Percentiles rank a stretch among this genome's conserved stretches.
Conservation (phyloP, 2,113 vertebrate genomes). For the Zootoca vivipara region DNA sequence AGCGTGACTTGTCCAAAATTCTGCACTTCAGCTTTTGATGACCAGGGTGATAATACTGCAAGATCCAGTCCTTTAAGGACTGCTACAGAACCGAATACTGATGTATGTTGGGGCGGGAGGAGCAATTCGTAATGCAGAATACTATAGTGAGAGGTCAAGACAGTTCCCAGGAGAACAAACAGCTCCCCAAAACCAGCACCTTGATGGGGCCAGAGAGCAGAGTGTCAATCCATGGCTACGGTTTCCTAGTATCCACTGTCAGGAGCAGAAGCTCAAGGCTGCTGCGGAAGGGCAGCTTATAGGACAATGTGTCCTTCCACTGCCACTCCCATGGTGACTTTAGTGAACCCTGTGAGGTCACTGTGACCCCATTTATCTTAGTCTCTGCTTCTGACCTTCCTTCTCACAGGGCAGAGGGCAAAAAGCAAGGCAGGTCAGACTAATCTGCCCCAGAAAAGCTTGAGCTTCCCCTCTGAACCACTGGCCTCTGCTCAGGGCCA, state of each 20-base stretch:
- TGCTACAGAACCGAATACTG: neutral
- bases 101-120: neutral
- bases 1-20: neutral
- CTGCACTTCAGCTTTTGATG: neutral
- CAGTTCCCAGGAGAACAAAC: neutral
- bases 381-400: neutral
- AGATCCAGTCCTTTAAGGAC: neutral
- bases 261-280: neutral
- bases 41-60: neutral
- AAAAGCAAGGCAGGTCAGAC: neutral
- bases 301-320: neutral
- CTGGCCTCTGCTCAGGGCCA: neutral
- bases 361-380: neutral
- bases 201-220: neutral
- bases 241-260: neutral
- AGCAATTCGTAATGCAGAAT: neutral
- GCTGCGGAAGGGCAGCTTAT: too few relatives aligned
- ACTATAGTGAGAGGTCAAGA: too few relatives aligned
- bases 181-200: neutral
- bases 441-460: neutral
- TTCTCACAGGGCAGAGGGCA: neutral
- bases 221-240: neutral
- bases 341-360: neutral
- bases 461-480: neutral
- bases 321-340: neutral